These are phyloP conservation scores for Leptogaster cylindrica DNA, from an alignment of 2,888 invertebrate genomes.

Conservation along the genomic window DNA sequence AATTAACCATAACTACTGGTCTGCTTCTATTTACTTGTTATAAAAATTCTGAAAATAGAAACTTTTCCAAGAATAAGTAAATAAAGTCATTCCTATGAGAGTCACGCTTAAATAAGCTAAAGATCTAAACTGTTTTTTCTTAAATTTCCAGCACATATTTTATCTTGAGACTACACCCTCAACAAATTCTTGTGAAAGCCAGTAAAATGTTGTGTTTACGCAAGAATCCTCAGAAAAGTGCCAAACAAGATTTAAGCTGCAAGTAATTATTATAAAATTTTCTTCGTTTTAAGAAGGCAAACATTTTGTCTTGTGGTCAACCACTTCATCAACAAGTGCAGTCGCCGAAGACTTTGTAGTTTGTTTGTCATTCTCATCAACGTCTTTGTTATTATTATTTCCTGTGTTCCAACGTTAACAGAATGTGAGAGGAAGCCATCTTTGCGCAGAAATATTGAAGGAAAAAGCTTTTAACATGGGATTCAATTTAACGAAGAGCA, in stretches of 20 bases:
- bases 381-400: conserved; percentile 38
- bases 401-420: background rate
- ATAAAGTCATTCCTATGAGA: too few species aligned
- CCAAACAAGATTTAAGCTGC: background rate
- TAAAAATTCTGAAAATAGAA: too few species aligned
- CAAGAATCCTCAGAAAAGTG: too few species aligned
- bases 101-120: too few species aligned
- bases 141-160: too few species aligned
- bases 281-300: conserved; percentile 27
- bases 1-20: too few species aligned
- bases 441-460: conserved; percentile 14
- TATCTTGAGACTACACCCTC: too few species aligned
- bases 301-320: conserved; percentile 33
- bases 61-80: too few species aligned
- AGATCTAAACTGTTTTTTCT: too few species aligned
- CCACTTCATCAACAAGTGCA: conserved; percentile 42
- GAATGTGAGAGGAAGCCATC: conserved; percentile 18
- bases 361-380: conserved; percentile 1
- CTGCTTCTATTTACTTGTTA: too few species aligned
- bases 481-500: conserved; percentile 36
- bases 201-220: too few species aligned
- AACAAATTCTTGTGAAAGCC: too few species aligned
- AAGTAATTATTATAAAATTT: conserved; percentile 12
- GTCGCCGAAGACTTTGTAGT: conserved; percentile 3
- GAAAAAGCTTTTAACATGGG: conserved; percentile 36